Evolutionary conservation across 2,113 vertebrate species (phyloP), one percentile per base, ranked within the genome.

Genomic region (Xyliphius kryptos): DNA sequence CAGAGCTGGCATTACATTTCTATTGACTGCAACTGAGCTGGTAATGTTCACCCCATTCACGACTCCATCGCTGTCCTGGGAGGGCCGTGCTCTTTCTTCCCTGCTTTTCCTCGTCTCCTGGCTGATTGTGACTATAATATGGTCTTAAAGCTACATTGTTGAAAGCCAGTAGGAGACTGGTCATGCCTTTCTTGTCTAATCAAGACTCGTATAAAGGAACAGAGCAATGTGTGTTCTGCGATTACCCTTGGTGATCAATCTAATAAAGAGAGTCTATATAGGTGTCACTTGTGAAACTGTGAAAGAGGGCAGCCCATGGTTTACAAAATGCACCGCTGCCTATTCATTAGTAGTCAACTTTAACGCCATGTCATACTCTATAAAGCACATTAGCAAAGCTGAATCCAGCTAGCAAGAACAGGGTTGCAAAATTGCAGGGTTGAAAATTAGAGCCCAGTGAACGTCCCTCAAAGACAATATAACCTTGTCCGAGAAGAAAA

Each of bases 171-270:
- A 37, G 61, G 66, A 61, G 22, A 47, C 40, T 50, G 13, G 63
- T 74, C 64, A 74, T 56, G 68, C 63, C 46, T 74, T 67, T 74
- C 72, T 67, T 26, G 36, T 32, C 36, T 19, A 55, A 70, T 74
- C 67, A 74, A 38, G 43, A 10, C 7, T 21, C 5, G 8, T 46
- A 21, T 22, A 47, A 63, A 64, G 50, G 61, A 61, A 43, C 14
- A 56, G 56, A 63, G 38, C 52, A 61, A 46, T 63, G 59, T 69
- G 59, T 44, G 54, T 51, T 59, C 56, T 26, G 36, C 44, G 50
- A 63, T 72, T 63, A 59, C 63, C 60, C 70, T 54, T 21, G 10
- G 53, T 16, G 38, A 47, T 68, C 70, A 67, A 40, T 32, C 54
- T 56, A 50, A 64, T 72, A 64, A 68, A 72, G 61, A 64, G 37